Base-by-base conservation (phyloP, 2,113 vertebrate genomes). In the Etheostoma spectabile region DNA sequence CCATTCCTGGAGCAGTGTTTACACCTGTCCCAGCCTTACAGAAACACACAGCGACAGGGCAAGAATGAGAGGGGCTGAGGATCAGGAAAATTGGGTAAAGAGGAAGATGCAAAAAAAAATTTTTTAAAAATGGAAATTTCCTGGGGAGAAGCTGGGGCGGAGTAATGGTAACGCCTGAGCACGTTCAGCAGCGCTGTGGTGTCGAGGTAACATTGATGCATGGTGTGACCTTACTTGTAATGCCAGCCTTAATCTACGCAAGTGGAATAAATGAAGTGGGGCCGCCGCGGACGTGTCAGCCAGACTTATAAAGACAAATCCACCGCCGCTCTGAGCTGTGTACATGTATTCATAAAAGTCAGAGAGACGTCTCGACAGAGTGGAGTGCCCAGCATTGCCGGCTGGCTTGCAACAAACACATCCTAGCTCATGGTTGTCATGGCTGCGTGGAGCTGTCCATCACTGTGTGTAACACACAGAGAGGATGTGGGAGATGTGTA, bases 231-330 rank as follows among this genome's bases (percentile, higher is more conserved):
- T 95, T 95, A 95, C 94, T 92, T 93, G 94, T 95, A 95, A 96
- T 95, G 95, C 93, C 94, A 95, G 94, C 91, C 95, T 95, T 95
- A 95, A 96, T 96, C 95, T 95, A 93, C 93, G 84, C 93, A 92
- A 94, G 95, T 95, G 95, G 93, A 94, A 96, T 94, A 95, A 95
- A 96, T 96, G 95, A 95, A 96, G 94, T 94, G 93, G 92, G 89
- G 92, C 86, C 81, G 80, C 91, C 90, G 92, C 84, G 73, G 92
- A 93, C 89, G 91, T 93, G 94, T 94, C 94, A 94, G 75, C 87
- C 77, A 82, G 88, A 93, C 93, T 95, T 95, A 96, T 95, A 95
- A 94, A 96, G 95, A 96, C 94, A 95, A 95, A 95, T 95, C 92
- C 93, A 53, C 90, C 86, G 22, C 82, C 83, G 89, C 92, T 92